phyloP scores from a whole-genome alignment of 2,888 invertebrate genomes.

The Neoitamus cyanurus region DNA sequence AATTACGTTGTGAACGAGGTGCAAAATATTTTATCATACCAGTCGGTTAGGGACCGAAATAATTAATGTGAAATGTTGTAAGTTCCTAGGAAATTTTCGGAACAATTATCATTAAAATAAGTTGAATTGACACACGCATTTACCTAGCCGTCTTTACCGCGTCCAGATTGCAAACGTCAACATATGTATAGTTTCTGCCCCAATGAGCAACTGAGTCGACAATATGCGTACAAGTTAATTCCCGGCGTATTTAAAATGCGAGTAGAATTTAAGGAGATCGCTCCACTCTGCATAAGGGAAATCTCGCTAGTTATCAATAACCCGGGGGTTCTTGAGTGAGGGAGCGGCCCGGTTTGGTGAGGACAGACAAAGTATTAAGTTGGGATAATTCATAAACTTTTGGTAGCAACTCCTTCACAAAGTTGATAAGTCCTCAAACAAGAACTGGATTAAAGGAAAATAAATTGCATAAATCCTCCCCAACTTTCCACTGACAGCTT shows the following conservation, averaged over 20 bases:
- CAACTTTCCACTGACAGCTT: background rate
- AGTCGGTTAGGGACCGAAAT: background rate
- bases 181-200: background rate
- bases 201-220: background rate
- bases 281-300: background rate
- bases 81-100: background rate
- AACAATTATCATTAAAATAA: background rate
- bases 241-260: background rate
- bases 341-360: background rate
- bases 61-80: background rate
- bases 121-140: background rate
- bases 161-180: background rate
- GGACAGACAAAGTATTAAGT: background rate
- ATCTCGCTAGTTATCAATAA: background rate
- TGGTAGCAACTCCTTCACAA: background rate
- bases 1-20: background rate
- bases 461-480: slow-evolving; percentile 22
- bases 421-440: background rate
- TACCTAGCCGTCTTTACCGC: background rate
- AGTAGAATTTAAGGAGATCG: background rate
- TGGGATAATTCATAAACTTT: background rate
- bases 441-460: slow-evolving; percentile 4
- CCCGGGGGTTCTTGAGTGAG: background rate
- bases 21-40: background rate
- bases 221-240: background rate